Evolutionary conservation across 1,140 invertebrate species (phyloP).

Genomic region (Rhyzopertha dominica): DNA sequence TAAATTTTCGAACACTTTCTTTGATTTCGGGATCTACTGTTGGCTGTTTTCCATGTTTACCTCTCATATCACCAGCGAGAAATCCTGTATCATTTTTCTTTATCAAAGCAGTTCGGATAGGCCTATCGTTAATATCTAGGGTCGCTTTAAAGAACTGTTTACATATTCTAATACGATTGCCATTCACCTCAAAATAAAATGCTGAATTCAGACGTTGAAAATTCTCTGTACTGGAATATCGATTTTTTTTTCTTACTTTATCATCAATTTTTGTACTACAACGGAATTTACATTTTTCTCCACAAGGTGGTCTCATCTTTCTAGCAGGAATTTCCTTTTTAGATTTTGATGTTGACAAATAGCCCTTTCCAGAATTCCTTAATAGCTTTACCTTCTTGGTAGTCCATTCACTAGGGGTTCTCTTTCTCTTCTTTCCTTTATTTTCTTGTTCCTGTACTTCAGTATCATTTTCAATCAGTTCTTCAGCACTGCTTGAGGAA

Average conservation of each 20-base stretch:
- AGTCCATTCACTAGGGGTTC: neutral
- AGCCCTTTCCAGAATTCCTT: constrained; percentile 14
- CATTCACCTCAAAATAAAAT: constrained; percentile 17
- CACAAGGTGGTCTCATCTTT: constrained; percentile 9
- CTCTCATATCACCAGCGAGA: constrained; percentile 12
- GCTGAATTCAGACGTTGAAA: constrained; percentile 8
- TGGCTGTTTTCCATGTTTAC: constrained; percentile 9
- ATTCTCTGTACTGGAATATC: constrained; percentile 13
- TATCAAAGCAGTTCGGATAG: constrained; percentile 5
- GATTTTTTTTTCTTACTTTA: constrained; percentile 3
- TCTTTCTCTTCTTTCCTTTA: constrained; percentile 7
- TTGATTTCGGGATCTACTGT: constrained; percentile 18
- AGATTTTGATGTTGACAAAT: constrained; percentile 6
- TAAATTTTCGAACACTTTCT: constrained; percentile 17
- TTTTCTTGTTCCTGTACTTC: neutral
- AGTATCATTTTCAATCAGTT: neutral
- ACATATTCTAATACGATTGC: constrained; percentile 17
- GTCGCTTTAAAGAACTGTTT: constrained; percentile 18
- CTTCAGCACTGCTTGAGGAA: neutral
- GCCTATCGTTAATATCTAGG: constrained; percentile 8
- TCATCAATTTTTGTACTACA: constrained; percentile 11
- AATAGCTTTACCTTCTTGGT: constrained; percentile 2
- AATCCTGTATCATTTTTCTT: constrained; percentile 14
- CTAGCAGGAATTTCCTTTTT: constrained; percentile 9
- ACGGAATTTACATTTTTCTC: constrained; percentile 12